Evolutionary conservation across 1,140 invertebrate species (phyloP).

Genomic region (Sminthurides bifidus): DNA sequence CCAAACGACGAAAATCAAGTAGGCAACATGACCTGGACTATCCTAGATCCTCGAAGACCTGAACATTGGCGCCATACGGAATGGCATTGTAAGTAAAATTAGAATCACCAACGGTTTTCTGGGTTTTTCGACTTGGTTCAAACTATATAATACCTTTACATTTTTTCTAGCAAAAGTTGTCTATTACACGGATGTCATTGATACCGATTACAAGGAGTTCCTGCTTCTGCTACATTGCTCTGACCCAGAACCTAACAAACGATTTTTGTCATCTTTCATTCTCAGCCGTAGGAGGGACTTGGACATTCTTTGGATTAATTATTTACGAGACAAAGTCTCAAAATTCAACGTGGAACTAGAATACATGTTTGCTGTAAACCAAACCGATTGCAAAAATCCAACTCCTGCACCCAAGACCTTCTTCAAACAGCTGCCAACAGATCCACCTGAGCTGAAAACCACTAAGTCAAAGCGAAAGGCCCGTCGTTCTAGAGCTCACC

Average conservation of each 20-base stretch:
- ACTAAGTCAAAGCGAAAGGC: no score
- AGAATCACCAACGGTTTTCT: background rate
- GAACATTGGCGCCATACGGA: slow-evolving; percentile 76
- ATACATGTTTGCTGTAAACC: slow-evolving; percentile 67
- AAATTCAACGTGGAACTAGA: slow-evolving; percentile 66
- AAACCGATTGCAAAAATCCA: slow-evolving; percentile 40
- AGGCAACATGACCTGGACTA: slow-evolving; percentile 73
- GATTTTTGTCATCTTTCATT: slow-evolving; percentile 71
- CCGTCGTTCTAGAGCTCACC: no score
- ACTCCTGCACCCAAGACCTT: no score
- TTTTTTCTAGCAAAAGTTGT: slow-evolving; percentile 61
- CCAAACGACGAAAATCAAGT: slow-evolving; percentile 58
- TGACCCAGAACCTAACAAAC: slow-evolving; percentile 58
- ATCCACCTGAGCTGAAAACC: no score
- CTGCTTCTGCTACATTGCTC: slow-evolving; percentile 69
- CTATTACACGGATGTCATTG: slow-evolving; percentile 73
- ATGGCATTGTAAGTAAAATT: slow-evolving; percentile 52
- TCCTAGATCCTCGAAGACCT: slow-evolving; percentile 54
- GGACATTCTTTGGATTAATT: slow-evolving; percentile 47
- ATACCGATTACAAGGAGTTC: slow-evolving; percentile 69
- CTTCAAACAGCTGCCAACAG: no score
- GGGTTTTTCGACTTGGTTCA: background rate
- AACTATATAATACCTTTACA: background rate
- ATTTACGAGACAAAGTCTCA: slow-evolving; percentile 47
- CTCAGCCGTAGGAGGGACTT: slow-evolving; percentile 52